phyloP scores from a whole-genome alignment of 2,797 vertebrate species.

The Intellagama lesueurii region DNA sequence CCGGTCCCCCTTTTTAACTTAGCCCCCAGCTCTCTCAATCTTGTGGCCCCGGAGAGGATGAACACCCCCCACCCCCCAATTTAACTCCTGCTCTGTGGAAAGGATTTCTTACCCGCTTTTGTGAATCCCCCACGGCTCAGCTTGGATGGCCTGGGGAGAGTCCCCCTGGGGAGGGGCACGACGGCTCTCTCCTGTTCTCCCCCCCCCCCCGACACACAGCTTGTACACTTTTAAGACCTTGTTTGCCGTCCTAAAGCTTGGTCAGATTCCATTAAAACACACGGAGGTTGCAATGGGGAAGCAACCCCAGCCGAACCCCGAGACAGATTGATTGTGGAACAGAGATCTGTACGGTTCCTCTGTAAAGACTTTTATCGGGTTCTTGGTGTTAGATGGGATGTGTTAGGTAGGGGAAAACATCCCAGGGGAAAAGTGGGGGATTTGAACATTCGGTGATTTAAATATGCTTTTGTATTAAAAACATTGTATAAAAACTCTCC shows the following conservation, averaged over 20 bases:
- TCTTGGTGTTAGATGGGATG: not conserved
- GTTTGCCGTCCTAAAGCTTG: not conserved
- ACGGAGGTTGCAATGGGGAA: not conserved
- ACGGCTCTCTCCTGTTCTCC: too few relatives aligned
- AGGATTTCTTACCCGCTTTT: too few relatives aligned
- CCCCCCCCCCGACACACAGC: too few relatives aligned
- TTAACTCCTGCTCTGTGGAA: too few relatives aligned
- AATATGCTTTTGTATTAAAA: not conserved
- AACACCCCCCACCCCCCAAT: too few relatives aligned
- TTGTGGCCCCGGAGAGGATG: not conserved
- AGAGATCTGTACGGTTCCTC: not conserved
- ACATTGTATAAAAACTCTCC: not conserved
- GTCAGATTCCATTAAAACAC: not conserved
- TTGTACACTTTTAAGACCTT: not conserved
- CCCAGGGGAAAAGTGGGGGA: not conserved
- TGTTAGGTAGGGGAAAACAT: not conserved
- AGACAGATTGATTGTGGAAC: not conserved
- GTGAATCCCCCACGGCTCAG: too few relatives aligned
- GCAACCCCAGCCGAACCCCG: too few relatives aligned
- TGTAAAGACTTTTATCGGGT: too few relatives aligned
- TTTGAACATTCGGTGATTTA: not conserved
- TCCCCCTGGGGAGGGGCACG: too few relatives aligned
- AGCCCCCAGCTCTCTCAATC: not conserved
- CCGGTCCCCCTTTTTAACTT: not conserved
- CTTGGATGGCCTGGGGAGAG: too few relatives aligned